A percentile compares a stretch with the other conserved stretches of the same genome.
Evolutionary conservation across 2,888 invertebrate genomes (phyloP).

Genomic region (Pteria penguin): DNA sequence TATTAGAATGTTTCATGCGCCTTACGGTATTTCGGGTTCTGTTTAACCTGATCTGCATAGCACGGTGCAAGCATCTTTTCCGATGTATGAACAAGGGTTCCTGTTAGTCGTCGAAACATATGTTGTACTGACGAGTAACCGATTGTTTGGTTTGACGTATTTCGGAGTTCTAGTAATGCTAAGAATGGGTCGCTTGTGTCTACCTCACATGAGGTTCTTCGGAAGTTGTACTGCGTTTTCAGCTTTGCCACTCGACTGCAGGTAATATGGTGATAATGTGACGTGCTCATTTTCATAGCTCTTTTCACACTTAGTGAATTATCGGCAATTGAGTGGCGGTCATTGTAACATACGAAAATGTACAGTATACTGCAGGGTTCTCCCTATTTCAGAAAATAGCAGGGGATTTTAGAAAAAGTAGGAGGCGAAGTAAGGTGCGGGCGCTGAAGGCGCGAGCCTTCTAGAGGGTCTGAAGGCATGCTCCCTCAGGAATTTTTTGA

Average conservation of each 20-base stretch:
- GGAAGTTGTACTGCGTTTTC: slow-evolving; percentile 30
- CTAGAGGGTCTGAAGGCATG: no score
- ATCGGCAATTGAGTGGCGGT: no score
- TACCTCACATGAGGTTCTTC: slow-evolving; percentile 1
- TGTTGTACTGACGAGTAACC: slow-evolving; percentile 21
- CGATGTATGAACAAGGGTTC: slow-evolving; percentile 19
- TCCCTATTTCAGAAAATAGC: no score
- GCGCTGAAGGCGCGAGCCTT: no score
- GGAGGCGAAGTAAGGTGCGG: no score
- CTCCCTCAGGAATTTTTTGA: no score
- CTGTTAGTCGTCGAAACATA: slow-evolving; percentile 25
- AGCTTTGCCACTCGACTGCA: slow-evolving; percentile 30
- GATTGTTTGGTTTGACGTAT: slow-evolving; percentile 28
- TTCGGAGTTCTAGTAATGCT: slow-evolving; percentile 19
- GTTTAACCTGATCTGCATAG: neutral
- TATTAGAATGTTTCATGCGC: neutral
- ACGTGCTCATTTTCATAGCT: slow-evolving; percentile 19
- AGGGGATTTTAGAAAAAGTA: no score
- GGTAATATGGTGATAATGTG: slow-evolving; percentile 17
- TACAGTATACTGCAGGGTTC: no score
- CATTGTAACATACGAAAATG: no score
- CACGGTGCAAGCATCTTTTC: neutral
- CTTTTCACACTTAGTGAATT: no score
- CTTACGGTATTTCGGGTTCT: neutral
- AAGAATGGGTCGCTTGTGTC: slow-evolving; percentile 13